phyloP scores from a whole-genome alignment of 2,797 vertebrate genomes.

The Rhincodon typus region DNA sequence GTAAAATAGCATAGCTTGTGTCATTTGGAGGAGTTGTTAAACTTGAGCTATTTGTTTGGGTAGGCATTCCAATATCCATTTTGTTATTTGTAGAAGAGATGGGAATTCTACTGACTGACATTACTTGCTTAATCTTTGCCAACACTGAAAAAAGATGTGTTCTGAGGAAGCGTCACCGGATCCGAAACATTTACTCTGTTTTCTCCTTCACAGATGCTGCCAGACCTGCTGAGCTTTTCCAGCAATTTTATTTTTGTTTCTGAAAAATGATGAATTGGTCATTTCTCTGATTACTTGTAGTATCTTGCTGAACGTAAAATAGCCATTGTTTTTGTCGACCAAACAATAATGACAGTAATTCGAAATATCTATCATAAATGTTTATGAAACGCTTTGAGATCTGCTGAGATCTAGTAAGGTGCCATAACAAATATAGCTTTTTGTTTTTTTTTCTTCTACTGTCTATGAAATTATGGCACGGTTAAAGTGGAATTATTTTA shows the following conservation, averaged over 20 bases:
- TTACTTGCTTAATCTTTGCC: not conserved
- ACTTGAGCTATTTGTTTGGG: not conserved
- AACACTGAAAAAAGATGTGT: not conserved
- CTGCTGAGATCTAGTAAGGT: not conserved
- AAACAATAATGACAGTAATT: not conserved
- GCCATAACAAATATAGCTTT: not conserved
- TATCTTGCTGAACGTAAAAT: not conserved
- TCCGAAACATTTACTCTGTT: too few species aligned
- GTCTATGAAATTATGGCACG: not conserved
- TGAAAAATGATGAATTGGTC: not conserved
- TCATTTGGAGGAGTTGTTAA: not conserved
- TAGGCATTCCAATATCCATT: not conserved
- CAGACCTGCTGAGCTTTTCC: too few species aligned
- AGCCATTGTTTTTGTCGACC: not conserved
- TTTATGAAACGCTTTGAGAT: not conserved
- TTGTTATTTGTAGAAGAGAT: not conserved
- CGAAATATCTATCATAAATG: not conserved
- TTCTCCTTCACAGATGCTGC: too few species aligned
- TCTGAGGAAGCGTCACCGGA: too few species aligned
- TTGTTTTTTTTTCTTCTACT: not conserved
- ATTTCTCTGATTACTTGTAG: not conserved
- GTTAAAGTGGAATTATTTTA: not conserved
- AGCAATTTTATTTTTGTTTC: too few species aligned
- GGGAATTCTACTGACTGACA: not conserved
- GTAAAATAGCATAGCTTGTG: not conserved